Evolutionary conservation across 1,140 invertebrate genomes (phyloP).

Genomic region (Brachionus koreanus): DNA sequence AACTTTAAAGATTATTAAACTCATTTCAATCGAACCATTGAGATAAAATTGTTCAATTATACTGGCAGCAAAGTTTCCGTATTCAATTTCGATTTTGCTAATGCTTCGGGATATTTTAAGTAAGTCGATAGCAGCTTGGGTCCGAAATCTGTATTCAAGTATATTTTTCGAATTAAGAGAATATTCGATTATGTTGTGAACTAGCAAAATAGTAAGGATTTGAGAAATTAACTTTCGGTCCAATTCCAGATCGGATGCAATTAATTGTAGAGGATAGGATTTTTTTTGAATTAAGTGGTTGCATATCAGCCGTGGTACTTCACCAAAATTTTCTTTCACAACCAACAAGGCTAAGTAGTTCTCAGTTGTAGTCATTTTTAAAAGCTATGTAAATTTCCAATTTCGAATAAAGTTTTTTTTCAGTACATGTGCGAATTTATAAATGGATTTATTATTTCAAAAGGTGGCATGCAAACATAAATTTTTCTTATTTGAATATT

Average conservation of each 20-base stretch:
- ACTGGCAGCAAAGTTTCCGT: background rate
- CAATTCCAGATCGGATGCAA: background rate
- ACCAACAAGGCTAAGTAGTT: slow-evolving; percentile 13
- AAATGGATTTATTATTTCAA: background rate
- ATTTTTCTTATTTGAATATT: background rate
- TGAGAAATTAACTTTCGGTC: background rate
- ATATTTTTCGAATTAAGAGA: background rate
- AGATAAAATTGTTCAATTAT: background rate
- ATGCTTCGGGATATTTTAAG: background rate
- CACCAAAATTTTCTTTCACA: slow-evolving; percentile 30
- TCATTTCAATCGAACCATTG: slow-evolving; percentile 14
- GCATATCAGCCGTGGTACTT: background rate
- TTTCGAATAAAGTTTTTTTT: background rate
- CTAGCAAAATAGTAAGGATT: background rate
- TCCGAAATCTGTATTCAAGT: background rate
- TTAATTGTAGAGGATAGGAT: background rate
- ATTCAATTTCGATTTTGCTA: background rate
- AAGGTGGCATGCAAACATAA: background rate
- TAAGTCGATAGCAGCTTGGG: background rate
- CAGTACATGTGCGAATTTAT: background rate
- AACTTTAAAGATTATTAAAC: background rate
- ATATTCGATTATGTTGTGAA: slow-evolving; percentile 15
- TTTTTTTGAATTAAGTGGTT: slow-evolving; percentile 31
- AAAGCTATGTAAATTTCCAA: background rate
- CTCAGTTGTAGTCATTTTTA: slow-evolving; percentile 29